Evolutionary conservation across 2,888 invertebrate genomes (phyloP), one percentile per base, ranked within the genome.

Genomic region (Prenolepis imparis): DNA sequence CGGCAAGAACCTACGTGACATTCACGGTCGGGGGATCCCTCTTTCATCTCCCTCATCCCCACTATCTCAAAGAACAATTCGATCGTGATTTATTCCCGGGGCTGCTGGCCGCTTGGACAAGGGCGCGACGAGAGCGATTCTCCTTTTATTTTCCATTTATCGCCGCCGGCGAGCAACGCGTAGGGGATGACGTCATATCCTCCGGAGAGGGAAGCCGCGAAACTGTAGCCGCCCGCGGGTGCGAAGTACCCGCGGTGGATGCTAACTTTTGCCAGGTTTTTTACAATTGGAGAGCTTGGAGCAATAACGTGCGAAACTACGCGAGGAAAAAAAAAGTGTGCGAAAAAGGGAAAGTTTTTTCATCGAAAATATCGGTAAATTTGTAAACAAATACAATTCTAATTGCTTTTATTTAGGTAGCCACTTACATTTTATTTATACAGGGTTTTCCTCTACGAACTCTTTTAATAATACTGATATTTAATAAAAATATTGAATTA

Each of bases 11-110:
- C 82, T 83, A 84, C 83, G 59, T 73, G 74, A 82, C 74, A 61
- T 78, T 84, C 68, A 70, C 80, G 82, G 75, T 66, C 75, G 66
- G 70, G 70, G 73, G 73, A 73, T 44, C 61, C 52, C 73, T 81
- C 73, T 66, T 55, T 85, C 84, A 75, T 59, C 12, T 21, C 55
- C 59, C 68, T 57, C 72, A 11, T 57, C 66, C 59, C 28, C 41
- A 48, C 55, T 28, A 28, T 64, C 52, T n/a, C 70, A 21, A 82
- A 52, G 75, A 83, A 87, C 87, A 85, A 87, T 87, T 87, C 87
- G 87, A 87, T 87, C 82, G 82, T 87, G 84, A 87, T 87, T 87
- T 87, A 85, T 87, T 82, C 84, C 80, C 83, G 80, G 77, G 64
- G 44, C 68, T 66, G 74, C 75, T 67, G 64, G 67, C 57, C 57